Evolutionary conservation across 2,797 vertebrate genomes (phyloP).

Genomic region (Rhinoraja longicauda): DNA sequence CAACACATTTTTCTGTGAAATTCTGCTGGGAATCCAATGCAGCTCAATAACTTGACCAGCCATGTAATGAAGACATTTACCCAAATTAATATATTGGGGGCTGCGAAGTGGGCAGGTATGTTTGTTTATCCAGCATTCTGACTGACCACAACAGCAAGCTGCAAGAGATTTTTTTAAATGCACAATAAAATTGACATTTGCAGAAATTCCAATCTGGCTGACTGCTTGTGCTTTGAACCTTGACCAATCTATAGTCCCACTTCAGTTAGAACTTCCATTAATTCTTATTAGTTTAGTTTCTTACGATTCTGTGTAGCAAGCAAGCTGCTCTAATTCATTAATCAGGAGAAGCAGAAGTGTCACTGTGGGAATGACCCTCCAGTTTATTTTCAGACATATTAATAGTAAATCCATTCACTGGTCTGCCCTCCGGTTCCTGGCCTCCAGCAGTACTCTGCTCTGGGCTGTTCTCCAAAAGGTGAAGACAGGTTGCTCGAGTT

Average conservation of each 20-base stretch:
- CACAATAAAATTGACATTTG: background rate
- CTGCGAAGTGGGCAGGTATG: no score
- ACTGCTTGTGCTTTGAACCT: background rate
- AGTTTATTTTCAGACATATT: background rate
- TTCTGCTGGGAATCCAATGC: background rate
- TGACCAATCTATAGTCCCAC: background rate
- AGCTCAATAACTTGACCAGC: background rate
- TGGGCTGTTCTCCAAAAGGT: background rate
- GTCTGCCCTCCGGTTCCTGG: background rate
- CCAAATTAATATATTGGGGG: background rate
- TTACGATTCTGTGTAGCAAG: background rate
- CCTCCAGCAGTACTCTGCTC: background rate
- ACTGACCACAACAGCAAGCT: background rate
- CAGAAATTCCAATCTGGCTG: background rate
- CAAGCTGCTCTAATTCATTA: conserved; percentile 9
- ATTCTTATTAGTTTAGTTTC: background rate
- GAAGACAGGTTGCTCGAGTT: background rate
- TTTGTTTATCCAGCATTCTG: conserved; percentile 2
- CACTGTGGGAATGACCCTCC: background rate
- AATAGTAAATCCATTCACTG: conserved; percentile 1
- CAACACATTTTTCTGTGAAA: background rate
- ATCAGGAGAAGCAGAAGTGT: background rate
- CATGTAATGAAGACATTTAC: conserved; percentile 5
- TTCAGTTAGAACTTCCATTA: background rate
- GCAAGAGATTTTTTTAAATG: background rate